Evolutionary conservation across 2,797 vertebrate species (phyloP), one percentile per base, ranked within the genome.

Genomic region (Sylvilagus floridanus): DNA sequence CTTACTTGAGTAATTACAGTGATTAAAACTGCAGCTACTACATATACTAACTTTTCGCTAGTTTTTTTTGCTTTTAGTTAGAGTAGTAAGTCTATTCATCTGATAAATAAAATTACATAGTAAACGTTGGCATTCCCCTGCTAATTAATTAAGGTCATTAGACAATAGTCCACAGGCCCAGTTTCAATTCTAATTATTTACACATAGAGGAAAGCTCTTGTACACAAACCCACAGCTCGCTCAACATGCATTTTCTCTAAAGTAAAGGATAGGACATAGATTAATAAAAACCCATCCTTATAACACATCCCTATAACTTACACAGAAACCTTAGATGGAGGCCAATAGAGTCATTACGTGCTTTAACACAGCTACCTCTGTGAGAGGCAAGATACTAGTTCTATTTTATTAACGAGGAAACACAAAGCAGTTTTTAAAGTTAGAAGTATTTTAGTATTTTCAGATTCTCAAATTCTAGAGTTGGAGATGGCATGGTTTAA

Each of bases 111-210:
- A 88, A 84, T 81, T 63, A 79, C 60, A 93, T 26, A 79, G 37
- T 89, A 63, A 76, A 82, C 19, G 76, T 94, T 30, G 35, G n/a
- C 32, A 95, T 95, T 91, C 35, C 16, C 57, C 32, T 77, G 47
- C 63, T 87, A 94, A 57, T 95, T 93, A 91, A 93, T 88, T 95
- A 84, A 28, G 35, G 84, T 84, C n/a, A 88, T 47, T 88, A 88
- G 60, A 72, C 35, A 72, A 82, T 7, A 86, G 42, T 79, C 30
- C 68, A 93, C 88, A 94, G 11, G 47, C 50, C 52, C 63, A 87
- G 16, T 63, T 82, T 94, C 28, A 88, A 76, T 76, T 86, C 19
- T 28, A 92, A 65, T 75, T 83, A 66, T 32, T 90, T 86, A 68
- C n/a, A 52, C 5, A 16, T 11, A 68, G 30, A 95, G 32, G 37